Evolutionary conservation across 2,113 vertebrate genomes (phyloP).

Genomic region (Embiotoca jacksoni): DNA sequence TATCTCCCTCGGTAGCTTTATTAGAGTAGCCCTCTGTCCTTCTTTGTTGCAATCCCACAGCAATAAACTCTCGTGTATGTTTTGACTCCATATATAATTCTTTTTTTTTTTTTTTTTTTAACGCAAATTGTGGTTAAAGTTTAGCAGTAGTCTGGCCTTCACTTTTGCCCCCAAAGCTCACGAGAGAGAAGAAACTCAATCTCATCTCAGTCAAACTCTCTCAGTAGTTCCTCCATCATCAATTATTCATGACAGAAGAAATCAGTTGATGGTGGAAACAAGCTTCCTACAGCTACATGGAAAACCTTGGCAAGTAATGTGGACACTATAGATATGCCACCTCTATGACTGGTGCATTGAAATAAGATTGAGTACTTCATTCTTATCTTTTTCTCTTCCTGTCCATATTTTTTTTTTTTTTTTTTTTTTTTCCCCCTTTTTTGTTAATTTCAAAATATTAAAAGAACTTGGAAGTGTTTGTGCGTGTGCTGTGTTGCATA

Average conservation of each 20-base stretch:
- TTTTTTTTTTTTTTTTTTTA: too few relatives aligned
- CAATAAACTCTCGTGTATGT: too few relatives aligned
- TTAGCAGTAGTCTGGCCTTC: background rate
- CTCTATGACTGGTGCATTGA: background rate
- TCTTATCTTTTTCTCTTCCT: too few relatives aligned
- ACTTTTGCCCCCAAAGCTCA: background rate
- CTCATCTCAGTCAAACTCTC: background rate
- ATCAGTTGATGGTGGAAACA: slow-evolving; percentile 3
- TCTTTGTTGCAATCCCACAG: too few relatives aligned
- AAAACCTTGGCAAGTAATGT: background rate
- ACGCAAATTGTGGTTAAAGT: background rate
- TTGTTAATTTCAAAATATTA: background rate
- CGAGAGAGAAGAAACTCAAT: background rate
- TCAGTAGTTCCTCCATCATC: background rate
- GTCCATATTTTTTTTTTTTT: too few relatives aligned
- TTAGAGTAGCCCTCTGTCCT: too few relatives aligned
- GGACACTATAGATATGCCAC: background rate
- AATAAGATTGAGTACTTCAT: background rate
- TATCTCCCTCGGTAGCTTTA: too few relatives aligned
- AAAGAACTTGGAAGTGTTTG: background rate
- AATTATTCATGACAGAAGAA: background rate
- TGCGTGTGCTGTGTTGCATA: background rate
- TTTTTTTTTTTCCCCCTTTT: too few relatives aligned
- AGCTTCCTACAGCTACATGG: background rate
- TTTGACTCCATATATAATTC: too few relatives aligned